phyloP scores from a whole-genome alignment of 2,888 invertebrate genomes.

The Drosophila aldrichi region DNA sequence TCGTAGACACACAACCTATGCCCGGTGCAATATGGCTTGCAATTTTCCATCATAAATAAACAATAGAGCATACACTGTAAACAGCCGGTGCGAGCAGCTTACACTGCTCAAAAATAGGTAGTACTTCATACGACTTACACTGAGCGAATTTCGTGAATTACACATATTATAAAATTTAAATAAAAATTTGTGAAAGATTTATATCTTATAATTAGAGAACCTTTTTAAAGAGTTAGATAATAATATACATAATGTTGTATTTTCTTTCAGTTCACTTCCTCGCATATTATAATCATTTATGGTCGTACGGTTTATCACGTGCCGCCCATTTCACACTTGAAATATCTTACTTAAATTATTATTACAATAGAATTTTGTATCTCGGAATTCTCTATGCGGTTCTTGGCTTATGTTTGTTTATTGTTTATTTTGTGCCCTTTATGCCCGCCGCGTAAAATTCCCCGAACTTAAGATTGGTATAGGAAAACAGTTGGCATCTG shows the following conservation, averaged over 20 bases:
- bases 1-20: slow-evolving; percentile 30
- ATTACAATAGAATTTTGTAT: slow-evolving; percentile 1
- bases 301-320: background rate
- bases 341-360: background rate
- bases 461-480: slow-evolving; percentile 13
- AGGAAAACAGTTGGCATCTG: slow-evolving; percentile 7
- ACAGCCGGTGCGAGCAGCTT: slow-evolving; percentile 9
- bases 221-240: too few relatives aligned
- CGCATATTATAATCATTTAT: background rate
- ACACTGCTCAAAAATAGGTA: slow-evolving; percentile 15
- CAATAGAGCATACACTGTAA: slow-evolving; percentile 12
- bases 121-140: background rate
- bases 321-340: background rate
- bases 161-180: background rate
- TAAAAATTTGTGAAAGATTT: too few relatives aligned
- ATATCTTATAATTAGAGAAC: too few relatives aligned
- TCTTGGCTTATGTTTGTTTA: slow-evolving; percentile 5
- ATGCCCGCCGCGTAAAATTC: slow-evolving; percentile 20
- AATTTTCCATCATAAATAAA: slow-evolving; percentile 35
- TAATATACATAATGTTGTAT: background rate
- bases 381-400: background rate
- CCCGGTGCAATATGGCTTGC: slow-evolving; percentile 34
- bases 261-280: slow-evolving; percentile 8
- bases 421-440: slow-evolving; percentile 22
- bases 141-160: background rate